Conservation (phyloP, 2,888 invertebrate genomes). For the Melipona beecheii region DNA sequence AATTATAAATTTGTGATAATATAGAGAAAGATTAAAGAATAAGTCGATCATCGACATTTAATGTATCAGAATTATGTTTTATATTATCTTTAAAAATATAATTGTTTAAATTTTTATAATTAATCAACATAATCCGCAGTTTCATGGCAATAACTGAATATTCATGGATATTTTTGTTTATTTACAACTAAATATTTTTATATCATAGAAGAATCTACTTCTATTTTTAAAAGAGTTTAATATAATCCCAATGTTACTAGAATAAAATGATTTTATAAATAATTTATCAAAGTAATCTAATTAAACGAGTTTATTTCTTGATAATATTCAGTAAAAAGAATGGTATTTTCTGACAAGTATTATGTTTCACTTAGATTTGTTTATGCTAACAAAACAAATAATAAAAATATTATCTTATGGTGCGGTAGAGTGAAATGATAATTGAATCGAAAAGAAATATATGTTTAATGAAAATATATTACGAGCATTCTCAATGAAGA, state of each 20-base stretch:
- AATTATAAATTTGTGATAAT: slow-evolving; percentile 26
- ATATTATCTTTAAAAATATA: slow-evolving; percentile 10
- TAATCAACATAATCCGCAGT: slow-evolving; percentile 8
- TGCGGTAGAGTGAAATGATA: slow-evolving; percentile 20
- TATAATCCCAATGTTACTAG: slow-evolving; percentile 39
- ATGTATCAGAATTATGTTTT: slow-evolving; percentile 13
- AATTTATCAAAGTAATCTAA: slow-evolving; percentile 39
- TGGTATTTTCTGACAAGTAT: slow-evolving; percentile 20
- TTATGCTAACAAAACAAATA: not conserved
- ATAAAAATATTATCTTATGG: slow-evolving; percentile 26
- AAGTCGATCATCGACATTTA: slow-evolving; percentile 2
- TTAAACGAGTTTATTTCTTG: slow-evolving; percentile 42
- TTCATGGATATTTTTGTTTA: slow-evolving; percentile 39
- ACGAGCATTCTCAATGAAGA: slow-evolving; percentile 8
- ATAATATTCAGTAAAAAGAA: slow-evolving; percentile 18
- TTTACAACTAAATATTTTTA: slow-evolving; percentile 48
- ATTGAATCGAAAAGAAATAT: slow-evolving; percentile 23
- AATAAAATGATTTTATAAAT: slow-evolving; percentile 48
- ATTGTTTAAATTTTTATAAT: slow-evolving; percentile 28
- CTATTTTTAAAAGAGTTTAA: slow-evolving; percentile 36
- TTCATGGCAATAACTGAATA: slow-evolving; percentile 24
- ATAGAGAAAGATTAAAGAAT: not conserved
- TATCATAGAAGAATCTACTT: slow-evolving; percentile 41
- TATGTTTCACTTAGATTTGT: slow-evolving; percentile 33
- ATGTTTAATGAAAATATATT: slow-evolving; percentile 27